Evolutionary conservation across 1,140 invertebrate species (phyloP), one percentile per base, ranked within the genome.

Genomic region (Lepidurus apus): DNA sequence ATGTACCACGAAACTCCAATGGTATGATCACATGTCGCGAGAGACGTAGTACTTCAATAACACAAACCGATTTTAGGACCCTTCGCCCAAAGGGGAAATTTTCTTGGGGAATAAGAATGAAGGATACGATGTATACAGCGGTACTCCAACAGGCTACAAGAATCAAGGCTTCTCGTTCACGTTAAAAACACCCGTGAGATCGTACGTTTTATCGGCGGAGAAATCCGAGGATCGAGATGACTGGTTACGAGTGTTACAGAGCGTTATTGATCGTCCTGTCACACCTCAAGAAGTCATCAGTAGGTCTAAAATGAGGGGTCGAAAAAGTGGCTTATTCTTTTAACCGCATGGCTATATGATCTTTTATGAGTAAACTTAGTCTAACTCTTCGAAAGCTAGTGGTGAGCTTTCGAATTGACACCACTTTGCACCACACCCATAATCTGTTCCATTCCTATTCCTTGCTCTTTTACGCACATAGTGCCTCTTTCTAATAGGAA

Each of bases 1-100:
- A 95, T 96, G 93, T 96, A 96, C 83, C 92, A 94, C 82, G 92
- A 94, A 83, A 93, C 95, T 84, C 91, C 93, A 43, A 84, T 92
- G 87, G 91, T 91, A 84, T 86, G 42, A 21, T 65, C 21, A 3
- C 53, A 21, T 21, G 7, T 65, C 17, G 21, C 17, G 13, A 13
- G 53, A 3, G 53, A 65, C 53, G 13, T 21, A 65, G n/a, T 9
- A 7, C 6, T 77, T 74, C 4, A 75, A 42, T 11, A 43, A 73
- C 79, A 9, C 7, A 8, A 24, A 79, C 17, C 78, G 45, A 45
- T 80, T 76, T 76, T 82, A 90, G 88, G 92, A 94, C 84, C 91
- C 94, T 1, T 92, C 93, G 86, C 92, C 95, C 0, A 95, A 95
- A 87, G 94, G 94, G 78, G 94, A 96, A 88, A 93, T 96, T 80